These are phyloP conservation scores for Limnodromus scolopaceus DNA, from an alignment of 2,797 vertebrate genomes.

Conservation along the genomic window DNA sequence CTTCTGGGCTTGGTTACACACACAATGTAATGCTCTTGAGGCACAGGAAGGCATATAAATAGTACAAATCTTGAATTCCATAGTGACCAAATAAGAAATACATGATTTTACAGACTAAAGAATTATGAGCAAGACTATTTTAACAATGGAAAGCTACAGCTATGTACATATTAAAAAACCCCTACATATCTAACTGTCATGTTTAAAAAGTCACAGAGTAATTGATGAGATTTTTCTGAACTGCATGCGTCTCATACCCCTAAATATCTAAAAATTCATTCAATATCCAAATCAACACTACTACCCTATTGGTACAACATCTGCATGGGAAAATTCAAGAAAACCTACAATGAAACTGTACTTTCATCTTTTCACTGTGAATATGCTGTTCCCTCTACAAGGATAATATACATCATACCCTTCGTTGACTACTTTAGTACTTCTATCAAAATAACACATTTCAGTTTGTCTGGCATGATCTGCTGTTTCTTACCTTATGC, in stretches of 20 bases:
- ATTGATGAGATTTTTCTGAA: not conserved
- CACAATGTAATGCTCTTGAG: not conserved
- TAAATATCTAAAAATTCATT: not conserved
- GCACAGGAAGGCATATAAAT: not conserved
- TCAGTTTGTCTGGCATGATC: not conserved
- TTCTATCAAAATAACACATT: not conserved
- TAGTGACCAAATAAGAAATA: not conserved
- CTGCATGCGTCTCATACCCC: not conserved
- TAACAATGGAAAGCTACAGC: not conserved
- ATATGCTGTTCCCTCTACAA: not conserved
- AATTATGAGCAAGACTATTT: not conserved
- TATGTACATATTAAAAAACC: rapidly evolving
- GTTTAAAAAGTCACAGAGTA: not conserved
- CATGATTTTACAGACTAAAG: not conserved
- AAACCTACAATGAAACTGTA: not conserved
- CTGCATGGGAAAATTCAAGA: not conserved
- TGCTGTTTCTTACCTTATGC: not conserved
- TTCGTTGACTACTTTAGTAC: not conserved
- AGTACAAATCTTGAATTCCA: not conserved
- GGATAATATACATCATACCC: not conserved
- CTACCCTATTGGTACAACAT: not conserved
- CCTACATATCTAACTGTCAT: not conserved
- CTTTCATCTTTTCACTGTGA: not conserved
- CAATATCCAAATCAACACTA: not conserved
- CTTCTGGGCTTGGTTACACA: not conserved